Conservation (phyloP, 64 coral and sea anemone species). For the Actinia tenebrosa region DNA sequence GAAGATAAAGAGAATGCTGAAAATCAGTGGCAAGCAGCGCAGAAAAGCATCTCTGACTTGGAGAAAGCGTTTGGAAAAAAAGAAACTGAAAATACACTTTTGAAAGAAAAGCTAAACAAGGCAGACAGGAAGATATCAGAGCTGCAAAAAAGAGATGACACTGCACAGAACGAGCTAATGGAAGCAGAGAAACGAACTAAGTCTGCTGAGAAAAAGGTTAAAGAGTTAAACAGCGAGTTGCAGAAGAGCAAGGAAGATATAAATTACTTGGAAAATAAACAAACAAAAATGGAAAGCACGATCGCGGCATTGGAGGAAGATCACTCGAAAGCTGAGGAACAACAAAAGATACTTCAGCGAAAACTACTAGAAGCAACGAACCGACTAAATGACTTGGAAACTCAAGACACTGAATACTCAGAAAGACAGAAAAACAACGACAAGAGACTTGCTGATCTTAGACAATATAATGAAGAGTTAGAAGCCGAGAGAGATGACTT, state of each 20-base stretch:
- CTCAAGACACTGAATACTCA: conserved; percentile 39
- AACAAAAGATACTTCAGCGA: conserved; percentile 69
- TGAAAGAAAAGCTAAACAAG: conserved; percentile 41
- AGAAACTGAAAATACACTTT: conserved; percentile 51
- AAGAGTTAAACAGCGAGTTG: conserved; percentile 29
- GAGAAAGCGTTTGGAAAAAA: conserved; percentile 64
- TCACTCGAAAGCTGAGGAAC: conserved; percentile 42
- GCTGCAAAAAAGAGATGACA: conserved; percentile 29
- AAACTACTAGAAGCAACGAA: conserved; percentile 50
- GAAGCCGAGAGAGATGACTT: conserved; percentile 51
- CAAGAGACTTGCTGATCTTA: conserved; percentile 43
- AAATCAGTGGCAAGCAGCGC: conserved; percentile 36
- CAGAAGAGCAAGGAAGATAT: conserved; percentile 41
- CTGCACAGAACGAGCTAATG: conserved; percentile 23
- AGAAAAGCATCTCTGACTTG: conserved; percentile 61
- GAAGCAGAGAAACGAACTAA: conserved; percentile 24
- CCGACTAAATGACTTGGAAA: conserved; percentile 49
- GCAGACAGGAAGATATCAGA: conserved; percentile 45
- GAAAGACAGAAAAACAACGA: conserved; percentile 48
- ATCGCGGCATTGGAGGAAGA: conserved; percentile 55
- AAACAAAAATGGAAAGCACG: conserved; percentile 32
- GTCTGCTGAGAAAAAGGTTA: conserved; percentile 36
- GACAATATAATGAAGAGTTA: conserved; percentile 42
- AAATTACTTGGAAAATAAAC: conserved; percentile 49
- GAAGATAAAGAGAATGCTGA: conserved; percentile 10